Percentiles rank a stretch among this genome's conserved stretches.
These are phyloP conservation scores for Amblyornis subalaris DNA, from an alignment of 2,113 vertebrate genomes.

Conservation along the genomic window DNA sequence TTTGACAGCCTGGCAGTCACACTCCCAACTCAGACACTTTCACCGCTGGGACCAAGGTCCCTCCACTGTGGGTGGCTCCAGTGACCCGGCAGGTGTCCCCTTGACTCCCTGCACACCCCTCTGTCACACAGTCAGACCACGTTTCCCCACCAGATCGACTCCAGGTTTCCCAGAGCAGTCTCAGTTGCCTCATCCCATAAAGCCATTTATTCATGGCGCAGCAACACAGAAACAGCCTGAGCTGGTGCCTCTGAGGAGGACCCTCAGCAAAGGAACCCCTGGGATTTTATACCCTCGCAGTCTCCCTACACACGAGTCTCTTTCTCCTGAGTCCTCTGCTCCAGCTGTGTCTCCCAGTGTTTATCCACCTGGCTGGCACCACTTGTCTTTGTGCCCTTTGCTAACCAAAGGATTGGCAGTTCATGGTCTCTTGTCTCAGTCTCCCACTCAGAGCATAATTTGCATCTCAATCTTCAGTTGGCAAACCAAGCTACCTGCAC, in stretches of 20 bases:
- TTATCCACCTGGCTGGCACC: not conserved
- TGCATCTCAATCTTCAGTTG: not conserved
- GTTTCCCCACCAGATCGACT: accelerated
- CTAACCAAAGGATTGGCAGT: not conserved
- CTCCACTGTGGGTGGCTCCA: not conserved
- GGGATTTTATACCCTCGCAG: not conserved
- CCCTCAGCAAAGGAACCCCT: not conserved
- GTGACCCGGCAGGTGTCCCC: accelerated
- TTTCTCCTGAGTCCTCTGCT: not conserved
- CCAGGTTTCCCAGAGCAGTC: not conserved
- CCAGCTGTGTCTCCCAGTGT: not conserved
- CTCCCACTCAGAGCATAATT: accelerated
- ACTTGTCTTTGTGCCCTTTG: not conserved
- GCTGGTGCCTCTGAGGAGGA: accelerated
- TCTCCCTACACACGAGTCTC: not conserved
- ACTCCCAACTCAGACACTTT: not conserved
- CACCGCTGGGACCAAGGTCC: accelerated
- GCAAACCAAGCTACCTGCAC: not conserved
- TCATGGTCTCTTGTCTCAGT: not conserved
- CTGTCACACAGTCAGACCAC: not conserved
- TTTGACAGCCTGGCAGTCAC: accelerated
- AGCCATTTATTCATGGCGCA: not conserved
- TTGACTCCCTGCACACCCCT: not conserved
- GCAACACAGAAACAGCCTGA: not conserved
- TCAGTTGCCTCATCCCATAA: not conserved